A percentile compares a stretch with the other conserved stretches of the same genome.
Conservation (phyloP, 2,797 vertebrate species). For the Dendrocincla fuliginosa region DNA sequence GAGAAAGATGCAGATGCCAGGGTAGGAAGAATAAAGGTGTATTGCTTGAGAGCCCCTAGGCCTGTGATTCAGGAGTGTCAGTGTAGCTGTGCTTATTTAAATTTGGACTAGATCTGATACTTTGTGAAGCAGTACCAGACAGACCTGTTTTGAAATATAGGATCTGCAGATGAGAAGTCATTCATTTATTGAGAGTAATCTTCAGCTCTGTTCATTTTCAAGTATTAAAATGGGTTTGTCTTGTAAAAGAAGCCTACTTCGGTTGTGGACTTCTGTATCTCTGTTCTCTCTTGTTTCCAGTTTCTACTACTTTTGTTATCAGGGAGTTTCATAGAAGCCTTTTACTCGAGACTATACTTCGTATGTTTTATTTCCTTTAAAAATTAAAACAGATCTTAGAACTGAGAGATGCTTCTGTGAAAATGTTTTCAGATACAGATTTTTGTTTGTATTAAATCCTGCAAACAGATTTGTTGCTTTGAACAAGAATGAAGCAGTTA, state of each 20-base stretch:
- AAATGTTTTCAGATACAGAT: neutral
- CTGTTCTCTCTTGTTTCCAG: neutral
- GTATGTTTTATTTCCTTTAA: neutral
- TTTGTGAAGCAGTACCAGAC: slow-evolving; percentile 21
- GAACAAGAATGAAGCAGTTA: neutral
- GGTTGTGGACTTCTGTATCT: neutral
- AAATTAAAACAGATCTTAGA: neutral
- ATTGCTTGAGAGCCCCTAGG: neutral
- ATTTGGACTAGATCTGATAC: slow-evolving; percentile 17
- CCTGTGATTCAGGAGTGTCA: slow-evolving; percentile 8
- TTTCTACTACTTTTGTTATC: neutral
- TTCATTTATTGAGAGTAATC: neutral
- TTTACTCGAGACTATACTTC: neutral
- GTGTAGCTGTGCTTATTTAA: neutral
- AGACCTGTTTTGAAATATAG: slow-evolving; percentile 44
- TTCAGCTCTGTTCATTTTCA: neutral
- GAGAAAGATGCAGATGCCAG: neutral
- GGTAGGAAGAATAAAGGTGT: neutral
- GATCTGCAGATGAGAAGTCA: neutral
- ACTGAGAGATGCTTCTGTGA: neutral
- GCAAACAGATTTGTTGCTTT: neutral
- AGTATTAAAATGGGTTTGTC: neutral
- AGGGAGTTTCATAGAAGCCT: neutral
- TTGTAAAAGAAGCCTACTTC: neutral
- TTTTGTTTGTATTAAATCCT: neutral